Conservation (phyloP, 2,797 vertebrate species). For the Sphaeramia orbicularis region DNA sequence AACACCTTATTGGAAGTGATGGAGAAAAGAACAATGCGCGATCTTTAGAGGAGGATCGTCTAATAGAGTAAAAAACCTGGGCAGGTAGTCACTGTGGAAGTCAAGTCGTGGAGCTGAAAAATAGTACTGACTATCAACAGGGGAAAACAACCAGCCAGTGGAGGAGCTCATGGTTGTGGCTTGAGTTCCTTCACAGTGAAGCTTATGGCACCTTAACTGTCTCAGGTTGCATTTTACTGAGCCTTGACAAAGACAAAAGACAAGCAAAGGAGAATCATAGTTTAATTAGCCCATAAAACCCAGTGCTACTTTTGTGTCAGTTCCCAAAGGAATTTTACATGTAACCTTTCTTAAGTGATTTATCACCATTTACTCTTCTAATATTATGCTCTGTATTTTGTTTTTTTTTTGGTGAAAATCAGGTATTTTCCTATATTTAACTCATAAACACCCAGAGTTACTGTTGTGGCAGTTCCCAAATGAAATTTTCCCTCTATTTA, state of each 20-base stretch:
- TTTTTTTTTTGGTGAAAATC: no score
- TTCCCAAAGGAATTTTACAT: no score
- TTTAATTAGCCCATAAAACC: no score
- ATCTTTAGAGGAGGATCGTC: slow-evolving; percentile 9
- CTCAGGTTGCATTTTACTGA: background rate
- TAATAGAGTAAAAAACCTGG: slow-evolving; percentile 31
- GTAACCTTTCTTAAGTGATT: no score
- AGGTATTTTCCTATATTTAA: no score
- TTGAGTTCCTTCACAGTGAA: slow-evolving; percentile 8
- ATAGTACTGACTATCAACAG: slow-evolving; percentile 36
- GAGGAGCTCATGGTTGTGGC: background rate
- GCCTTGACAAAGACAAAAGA: background rate
- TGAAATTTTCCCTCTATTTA: no score
- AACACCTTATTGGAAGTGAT: slow-evolving; percentile 9
- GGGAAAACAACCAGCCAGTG: background rate
- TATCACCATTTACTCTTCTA: no score
- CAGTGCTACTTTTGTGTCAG: no score
- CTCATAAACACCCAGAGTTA: no score
- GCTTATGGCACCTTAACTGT: background rate
- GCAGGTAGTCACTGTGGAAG: slow-evolving; percentile 33
- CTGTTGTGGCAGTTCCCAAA: no score
- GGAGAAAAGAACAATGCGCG: background rate
- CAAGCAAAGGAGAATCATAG: background rate
- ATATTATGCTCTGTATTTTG: no score
- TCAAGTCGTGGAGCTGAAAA: slow-evolving; percentile 35